Conservation (phyloP, 2,888 invertebrate genomes). For the Protodeltote pygarga region DNA sequence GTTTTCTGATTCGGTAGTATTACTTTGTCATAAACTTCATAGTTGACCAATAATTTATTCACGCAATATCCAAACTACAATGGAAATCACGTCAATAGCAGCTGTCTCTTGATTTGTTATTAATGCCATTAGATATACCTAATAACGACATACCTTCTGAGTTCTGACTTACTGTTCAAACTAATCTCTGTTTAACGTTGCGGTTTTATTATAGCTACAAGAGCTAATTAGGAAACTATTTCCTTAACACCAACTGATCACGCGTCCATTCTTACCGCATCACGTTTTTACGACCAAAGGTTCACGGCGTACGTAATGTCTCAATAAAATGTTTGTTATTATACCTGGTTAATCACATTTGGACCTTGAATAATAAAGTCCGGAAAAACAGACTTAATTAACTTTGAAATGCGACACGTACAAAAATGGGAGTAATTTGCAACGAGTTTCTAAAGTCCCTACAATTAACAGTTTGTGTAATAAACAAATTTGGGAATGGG, state of each 20-base stretch:
- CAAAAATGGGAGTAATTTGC: conserved; percentile 50
- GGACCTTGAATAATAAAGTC: conserved; percentile 56
- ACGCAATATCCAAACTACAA: too few relatives aligned
- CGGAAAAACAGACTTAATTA: conserved; percentile 63
- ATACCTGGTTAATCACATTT: conserved; percentile 70
- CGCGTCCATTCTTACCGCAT: conserved; percentile 36
- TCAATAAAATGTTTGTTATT: conserved; percentile 75
- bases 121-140: too few relatives aligned
- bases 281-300: conserved; percentile 46
- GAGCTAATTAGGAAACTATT: conserved; percentile 50
- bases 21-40: too few relatives aligned
- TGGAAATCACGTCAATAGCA: too few relatives aligned
- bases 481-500: conserved; percentile 35
- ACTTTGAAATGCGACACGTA: conserved; percentile 58
- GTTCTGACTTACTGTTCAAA: conserved; percentile 33
- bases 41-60: too few relatives aligned
- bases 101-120: too few relatives aligned
- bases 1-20: too few relatives aligned
- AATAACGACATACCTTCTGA: background rate
- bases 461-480: conserved; percentile 43
- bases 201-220: conserved; percentile 41
- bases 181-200: conserved; percentile 27
- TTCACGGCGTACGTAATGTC: conserved; percentile 59
- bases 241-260: conserved; percentile 42
- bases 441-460: conserved; percentile 32